phyloP scores from a whole-genome alignment of 1,140 invertebrate species.

The Gonatopus flavifemur region DNA sequence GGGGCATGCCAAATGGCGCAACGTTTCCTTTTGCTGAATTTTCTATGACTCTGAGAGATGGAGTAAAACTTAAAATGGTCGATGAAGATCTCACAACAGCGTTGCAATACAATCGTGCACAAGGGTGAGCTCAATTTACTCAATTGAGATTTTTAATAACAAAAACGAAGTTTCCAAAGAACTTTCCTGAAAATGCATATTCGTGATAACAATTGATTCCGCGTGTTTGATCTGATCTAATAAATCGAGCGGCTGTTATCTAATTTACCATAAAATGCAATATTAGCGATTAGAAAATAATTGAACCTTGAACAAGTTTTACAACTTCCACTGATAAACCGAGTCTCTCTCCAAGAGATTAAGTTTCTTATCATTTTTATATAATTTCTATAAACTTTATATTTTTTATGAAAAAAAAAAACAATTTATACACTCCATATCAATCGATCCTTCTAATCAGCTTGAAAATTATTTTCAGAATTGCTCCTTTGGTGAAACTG shows the following conservation, averaged over 20 bases:
- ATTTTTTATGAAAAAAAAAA: constrained; percentile 1
- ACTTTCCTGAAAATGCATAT: too few relatives aligned
- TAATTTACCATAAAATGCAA: too few relatives aligned
- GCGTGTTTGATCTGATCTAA: too few relatives aligned
- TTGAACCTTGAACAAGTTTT: too few relatives aligned
- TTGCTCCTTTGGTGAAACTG: constrained; percentile 63
- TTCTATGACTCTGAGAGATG: constrained; percentile 62
- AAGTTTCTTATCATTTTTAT: too few relatives aligned
- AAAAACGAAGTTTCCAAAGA: too few relatives aligned
- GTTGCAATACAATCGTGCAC: constrained; percentile 72
- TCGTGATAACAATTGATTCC: too few relatives aligned
- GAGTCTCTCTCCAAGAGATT: too few relatives aligned
- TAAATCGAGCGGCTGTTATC: too few relatives aligned
- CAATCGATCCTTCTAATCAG: background rate
- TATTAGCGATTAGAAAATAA: too few relatives aligned
- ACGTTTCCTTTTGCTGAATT: constrained; percentile 72
- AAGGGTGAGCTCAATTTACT: constrained; percentile 61
- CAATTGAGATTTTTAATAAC: background rate
- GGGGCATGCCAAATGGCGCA: constrained; percentile 72
- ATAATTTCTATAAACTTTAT: background rate
- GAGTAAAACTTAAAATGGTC: constrained; percentile 55
- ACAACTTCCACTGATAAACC: too few relatives aligned
- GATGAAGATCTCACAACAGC: constrained; percentile 61
- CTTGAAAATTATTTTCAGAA: constrained; percentile 40
- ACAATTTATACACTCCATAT: background rate